Percentiles rank a stretch among this genome's conserved stretches.
phyloP scores from a whole-genome alignment of 2,888 invertebrate genomes.

The Schizaphis graminum region DNA sequence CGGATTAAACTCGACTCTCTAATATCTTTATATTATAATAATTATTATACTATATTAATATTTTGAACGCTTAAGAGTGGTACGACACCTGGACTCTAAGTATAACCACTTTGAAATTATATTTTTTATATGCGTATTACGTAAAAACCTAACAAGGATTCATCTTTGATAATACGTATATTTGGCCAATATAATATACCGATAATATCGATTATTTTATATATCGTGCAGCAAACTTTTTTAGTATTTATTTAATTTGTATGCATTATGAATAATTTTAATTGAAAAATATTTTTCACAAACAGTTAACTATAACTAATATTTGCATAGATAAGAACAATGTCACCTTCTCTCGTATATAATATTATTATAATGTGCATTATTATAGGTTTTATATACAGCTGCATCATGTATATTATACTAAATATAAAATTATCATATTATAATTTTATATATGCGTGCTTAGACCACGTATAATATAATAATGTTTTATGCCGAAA shows the following conservation, averaged over 20 bases:
- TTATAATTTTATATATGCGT: neutral
- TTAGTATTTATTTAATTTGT: neutral
- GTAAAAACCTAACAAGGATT: neutral
- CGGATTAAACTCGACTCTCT: neutral
- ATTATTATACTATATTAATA: neutral
- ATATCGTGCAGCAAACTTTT: neutral
- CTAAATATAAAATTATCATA: neutral
- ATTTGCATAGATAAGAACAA: neutral
- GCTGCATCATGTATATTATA: neutral
- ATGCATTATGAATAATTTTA: neutral
- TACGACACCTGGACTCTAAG: neutral
- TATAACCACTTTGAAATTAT: neutral
- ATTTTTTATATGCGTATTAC: neutral
- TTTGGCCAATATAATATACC: neutral
- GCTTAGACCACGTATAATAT: neutral
- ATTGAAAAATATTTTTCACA: neutral
- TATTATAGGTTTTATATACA: neutral
- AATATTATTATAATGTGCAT: neutral
- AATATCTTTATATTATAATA: neutral
- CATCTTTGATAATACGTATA: neutral
- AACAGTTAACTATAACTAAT: neutral
- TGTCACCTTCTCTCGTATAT: neutral
- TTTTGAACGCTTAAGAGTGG: neutral
- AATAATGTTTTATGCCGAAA: neutral
- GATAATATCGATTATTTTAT: neutral